Evolutionary conservation across 2,888 invertebrate genomes (phyloP).

Genomic region (Hirtodrosophila histrioides): DNA sequence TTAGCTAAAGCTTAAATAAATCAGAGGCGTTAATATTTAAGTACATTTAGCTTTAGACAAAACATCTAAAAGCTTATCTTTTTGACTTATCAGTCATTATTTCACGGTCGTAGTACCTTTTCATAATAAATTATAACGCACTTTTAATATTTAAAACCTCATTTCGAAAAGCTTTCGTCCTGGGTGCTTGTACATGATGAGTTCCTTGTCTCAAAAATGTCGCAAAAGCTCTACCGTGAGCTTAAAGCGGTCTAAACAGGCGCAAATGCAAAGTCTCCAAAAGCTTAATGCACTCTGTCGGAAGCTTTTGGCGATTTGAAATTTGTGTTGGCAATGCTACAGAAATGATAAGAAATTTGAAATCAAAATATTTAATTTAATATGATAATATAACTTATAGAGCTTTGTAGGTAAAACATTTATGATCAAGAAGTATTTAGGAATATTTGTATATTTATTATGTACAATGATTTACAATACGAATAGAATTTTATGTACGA

Average conservation of each 20-base stretch:
- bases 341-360: constrained; percentile 6
- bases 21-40: too few species aligned
- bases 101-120: background rate
- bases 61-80: background rate
- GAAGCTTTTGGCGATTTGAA: background rate
- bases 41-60: too few species aligned
- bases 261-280: constrained; percentile 12
- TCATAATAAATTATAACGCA: background rate
- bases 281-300: constrained; percentile 2
- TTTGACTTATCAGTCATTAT: constrained; percentile 4
- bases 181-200: background rate
- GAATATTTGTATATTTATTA: too few species aligned
- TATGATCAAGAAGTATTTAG: too few species aligned
- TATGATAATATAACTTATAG: too few species aligned
- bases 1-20: too few species aligned
- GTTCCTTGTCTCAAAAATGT: constrained; percentile 10
- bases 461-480: too few species aligned
- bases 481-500: too few species aligned
- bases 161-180: constrained; percentile 3
- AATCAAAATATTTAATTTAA: too few species aligned
- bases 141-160: background rate
- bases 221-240: constrained; percentile 1
- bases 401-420: too few species aligned
- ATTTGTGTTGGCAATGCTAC: constrained; percentile 23
- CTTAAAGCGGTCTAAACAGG: background rate